Percentiles rank a stretch among this genome's conserved stretches.
These are phyloP conservation scores for Lordiphosa stackelbergi DNA, from an alignment of 1,140 invertebrate genomes.

Conservation along the genomic window DNA sequence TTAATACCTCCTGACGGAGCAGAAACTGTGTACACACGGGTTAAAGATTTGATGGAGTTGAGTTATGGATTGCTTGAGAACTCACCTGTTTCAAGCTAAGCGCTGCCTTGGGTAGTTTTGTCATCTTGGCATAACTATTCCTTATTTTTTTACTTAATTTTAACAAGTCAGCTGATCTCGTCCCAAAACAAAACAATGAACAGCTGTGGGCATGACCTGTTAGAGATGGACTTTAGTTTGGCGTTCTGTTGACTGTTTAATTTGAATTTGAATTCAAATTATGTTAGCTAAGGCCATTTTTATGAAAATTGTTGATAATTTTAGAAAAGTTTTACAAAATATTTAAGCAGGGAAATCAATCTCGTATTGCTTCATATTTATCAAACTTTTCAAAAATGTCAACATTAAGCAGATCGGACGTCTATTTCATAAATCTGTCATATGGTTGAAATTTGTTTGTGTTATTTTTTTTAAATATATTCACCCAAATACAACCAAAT, in stretches of 20 bases:
- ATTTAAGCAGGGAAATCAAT: too few relatives aligned
- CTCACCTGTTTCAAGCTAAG: slow-evolving; percentile 80
- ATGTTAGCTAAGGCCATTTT: too few relatives aligned
- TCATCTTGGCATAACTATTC: slow-evolving; percentile 46
- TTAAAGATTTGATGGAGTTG: not conserved
- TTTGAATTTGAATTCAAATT: too few relatives aligned
- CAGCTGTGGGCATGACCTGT: slow-evolving; percentile 30
- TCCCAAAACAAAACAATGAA: slow-evolving; percentile 12
- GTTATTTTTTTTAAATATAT: too few relatives aligned
- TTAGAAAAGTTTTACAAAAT: too few relatives aligned
- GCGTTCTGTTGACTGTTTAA: not conserved
- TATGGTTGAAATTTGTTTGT: too few relatives aligned
- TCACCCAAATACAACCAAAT: too few relatives aligned
- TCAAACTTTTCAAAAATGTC: too few relatives aligned
- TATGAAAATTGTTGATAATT: too few relatives aligned
- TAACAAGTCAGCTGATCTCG: not conserved
- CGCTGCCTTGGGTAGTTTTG: slow-evolving; percentile 78
- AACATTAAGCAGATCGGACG: too few relatives aligned
- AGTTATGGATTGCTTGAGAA: not conserved
- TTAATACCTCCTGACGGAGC: slow-evolving; percentile 85
- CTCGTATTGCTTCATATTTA: too few relatives aligned
- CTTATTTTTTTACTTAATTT: not conserved
- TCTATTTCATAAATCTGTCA: too few relatives aligned
- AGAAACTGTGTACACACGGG: slow-evolving; percentile 83
- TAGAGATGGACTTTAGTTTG: not conserved